Conservation (phyloP, 2,797 vertebrate species). For the Lutjanus campechanus region DNA sequence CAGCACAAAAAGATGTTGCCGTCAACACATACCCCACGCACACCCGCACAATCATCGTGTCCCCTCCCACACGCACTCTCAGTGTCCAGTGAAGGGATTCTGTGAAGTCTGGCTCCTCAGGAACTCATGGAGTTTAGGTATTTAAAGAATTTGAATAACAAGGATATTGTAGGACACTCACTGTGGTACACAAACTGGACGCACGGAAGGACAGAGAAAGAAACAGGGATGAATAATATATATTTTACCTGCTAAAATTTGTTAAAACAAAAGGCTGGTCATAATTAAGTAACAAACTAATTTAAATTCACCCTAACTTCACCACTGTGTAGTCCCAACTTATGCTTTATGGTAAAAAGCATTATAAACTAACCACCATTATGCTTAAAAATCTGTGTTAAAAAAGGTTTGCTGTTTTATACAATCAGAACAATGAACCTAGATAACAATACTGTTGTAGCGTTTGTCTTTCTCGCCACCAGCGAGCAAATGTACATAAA, state of each 20-base stretch:
- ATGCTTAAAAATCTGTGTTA: no score
- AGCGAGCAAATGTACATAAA: no score
- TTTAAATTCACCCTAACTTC: no score
- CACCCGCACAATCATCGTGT: neutral
- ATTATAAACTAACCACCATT: no score
- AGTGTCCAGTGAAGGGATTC: conserved; percentile 20
- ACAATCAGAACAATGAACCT: no score
- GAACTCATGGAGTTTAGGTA: conserved; percentile 32
- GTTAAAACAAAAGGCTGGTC: neutral
- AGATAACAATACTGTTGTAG: no score
- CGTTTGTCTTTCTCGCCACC: no score
- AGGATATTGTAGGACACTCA: neutral
- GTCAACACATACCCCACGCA: neutral
- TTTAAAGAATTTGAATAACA: conserved; percentile 46
- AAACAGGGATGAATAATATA: neutral
- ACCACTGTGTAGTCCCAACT: neutral
- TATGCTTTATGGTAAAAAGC: neutral
- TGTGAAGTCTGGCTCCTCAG: conserved; percentile 6
- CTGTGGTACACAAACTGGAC: neutral
- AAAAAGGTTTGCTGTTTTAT: no score
- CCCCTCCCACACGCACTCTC: neutral
- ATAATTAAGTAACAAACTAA: neutral
- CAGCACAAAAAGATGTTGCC: neutral
- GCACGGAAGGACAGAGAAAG: neutral
- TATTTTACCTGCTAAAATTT: no score